Conservation (phyloP, 2,888 invertebrate species). For the Acrobasis repandana region DNA sequence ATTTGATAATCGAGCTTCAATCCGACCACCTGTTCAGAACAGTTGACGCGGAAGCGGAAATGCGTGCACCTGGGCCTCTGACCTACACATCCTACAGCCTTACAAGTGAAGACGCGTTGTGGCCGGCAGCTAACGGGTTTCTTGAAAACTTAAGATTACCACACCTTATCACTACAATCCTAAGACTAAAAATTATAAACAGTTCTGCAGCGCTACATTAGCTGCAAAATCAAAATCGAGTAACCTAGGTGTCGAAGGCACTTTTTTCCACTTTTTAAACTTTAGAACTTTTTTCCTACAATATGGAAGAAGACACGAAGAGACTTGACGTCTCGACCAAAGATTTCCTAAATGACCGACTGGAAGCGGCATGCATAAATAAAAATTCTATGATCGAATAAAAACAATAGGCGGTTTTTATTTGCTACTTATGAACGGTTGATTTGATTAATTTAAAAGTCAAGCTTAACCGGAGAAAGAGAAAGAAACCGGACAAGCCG, state of each 20-base stretch:
- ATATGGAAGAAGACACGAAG: no score
- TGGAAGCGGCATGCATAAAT: no score
- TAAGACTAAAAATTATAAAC: no score
- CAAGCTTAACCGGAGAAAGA: neutral
- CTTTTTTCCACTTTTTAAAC: no score
- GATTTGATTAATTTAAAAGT: neutral
- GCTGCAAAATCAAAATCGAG: no score
- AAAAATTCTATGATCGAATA: no score
- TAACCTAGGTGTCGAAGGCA: no score
- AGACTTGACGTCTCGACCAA: no score
- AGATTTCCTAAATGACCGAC: no score
- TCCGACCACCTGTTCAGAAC: slow-evolving; percentile 28
- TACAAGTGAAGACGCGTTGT: slow-evolving; percentile 58
- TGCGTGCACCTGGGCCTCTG: slow-evolving; percentile 72
- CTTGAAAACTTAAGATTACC: slow-evolving; percentile 5
- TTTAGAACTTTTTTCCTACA: no score
- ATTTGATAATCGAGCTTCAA: slow-evolving; percentile 3
- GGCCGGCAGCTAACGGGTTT: slow-evolving; percentile 37
- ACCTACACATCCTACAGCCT: slow-evolving; percentile 69
- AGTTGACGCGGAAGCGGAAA: slow-evolving; percentile 64
- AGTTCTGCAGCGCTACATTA: no score
- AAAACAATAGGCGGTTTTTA: no score
- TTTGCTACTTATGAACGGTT: neutral
- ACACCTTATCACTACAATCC: neutral
- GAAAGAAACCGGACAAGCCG: neutral